Evolutionary conservation across 2,797 vertebrate genomes (phyloP).

Genomic region (Gymnoscopelus microlampas): DNA sequence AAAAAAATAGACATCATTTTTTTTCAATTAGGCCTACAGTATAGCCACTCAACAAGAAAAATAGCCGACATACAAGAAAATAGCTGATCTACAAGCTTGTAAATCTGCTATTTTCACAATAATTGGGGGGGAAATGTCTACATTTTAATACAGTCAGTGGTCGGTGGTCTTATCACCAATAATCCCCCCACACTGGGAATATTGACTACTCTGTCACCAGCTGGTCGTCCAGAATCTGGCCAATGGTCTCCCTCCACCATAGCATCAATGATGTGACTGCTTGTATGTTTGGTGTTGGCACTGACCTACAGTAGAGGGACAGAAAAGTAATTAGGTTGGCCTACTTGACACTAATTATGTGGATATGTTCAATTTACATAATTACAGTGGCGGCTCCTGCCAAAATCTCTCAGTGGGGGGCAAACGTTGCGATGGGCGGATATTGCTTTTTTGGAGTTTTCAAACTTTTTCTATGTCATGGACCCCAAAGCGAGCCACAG

Average conservation of each 20-base stretch:
- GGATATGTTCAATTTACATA: conserved; percentile 26
- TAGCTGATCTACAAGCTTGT: no score
- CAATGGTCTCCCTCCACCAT: conserved; percentile 4
- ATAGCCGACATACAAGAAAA: no score
- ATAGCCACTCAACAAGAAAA: no score
- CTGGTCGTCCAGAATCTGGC: conserved; percentile 26
- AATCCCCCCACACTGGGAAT: conserved; percentile 19
- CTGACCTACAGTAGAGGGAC: conserved; percentile 13
- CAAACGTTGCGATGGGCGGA: neutral
- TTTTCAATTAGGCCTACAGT: no score
- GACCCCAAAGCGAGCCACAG: no score
- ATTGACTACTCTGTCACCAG: conserved; percentile 30
- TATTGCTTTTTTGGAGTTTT: no score
- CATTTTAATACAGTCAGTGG: neutral
- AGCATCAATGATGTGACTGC: conserved; percentile 26
- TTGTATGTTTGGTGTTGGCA: conserved; percentile 21
- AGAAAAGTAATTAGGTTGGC: conserved; percentile 33
- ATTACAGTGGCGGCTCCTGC: neutral
- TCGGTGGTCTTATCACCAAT: conserved; percentile 23
- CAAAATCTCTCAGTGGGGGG: no score
- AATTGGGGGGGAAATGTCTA: no score
- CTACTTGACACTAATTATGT: conserved; percentile 30
- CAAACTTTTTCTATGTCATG: no score
- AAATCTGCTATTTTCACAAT: no score
- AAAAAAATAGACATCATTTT: no score